phyloP scores from a whole-genome alignment of 1,140 invertebrate genomes.

The Geopemphigus sp. region DNA sequence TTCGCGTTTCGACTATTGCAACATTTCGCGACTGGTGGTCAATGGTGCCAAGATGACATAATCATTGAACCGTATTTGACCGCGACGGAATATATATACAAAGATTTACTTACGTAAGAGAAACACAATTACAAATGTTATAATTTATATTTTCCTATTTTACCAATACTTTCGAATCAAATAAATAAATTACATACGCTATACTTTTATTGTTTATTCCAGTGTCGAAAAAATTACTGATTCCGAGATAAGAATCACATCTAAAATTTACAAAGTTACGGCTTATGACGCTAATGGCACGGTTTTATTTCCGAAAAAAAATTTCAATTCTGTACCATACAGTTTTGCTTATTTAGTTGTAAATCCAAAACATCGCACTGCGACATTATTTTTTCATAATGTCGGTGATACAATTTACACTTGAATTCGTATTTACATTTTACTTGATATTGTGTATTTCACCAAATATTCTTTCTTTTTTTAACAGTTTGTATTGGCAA shows the following conservation, averaged over 20 bases:
- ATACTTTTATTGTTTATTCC: neutral
- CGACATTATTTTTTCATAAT: constrained; percentile 27
- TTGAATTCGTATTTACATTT: neutral
- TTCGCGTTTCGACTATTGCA: constrained; percentile 64
- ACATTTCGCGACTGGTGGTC: constrained; percentile 63
- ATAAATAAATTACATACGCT: too few relatives aligned
- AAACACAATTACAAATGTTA: neutral
- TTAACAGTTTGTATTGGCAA: neutral
- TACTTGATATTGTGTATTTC: too few relatives aligned
- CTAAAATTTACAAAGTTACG: neutral
- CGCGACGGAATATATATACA: constrained; percentile 62
- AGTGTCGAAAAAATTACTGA: constrained; percentile 12
- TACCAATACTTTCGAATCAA: too few relatives aligned
- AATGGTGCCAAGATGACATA: constrained; percentile 65
- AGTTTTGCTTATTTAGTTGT: constrained; percentile 34
- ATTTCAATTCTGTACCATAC: neutral
- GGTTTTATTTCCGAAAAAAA: constrained; percentile 17
- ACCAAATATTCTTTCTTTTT: too few relatives aligned
- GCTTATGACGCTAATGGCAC: neutral
- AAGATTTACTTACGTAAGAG: constrained; percentile 62
- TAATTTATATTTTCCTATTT: neutral
- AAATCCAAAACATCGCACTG: constrained; percentile 26
- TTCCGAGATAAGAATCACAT: neutral
- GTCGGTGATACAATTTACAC: constrained; percentile 31
- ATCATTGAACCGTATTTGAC: constrained; percentile 62